A percentile compares a stretch with the other conserved stretches of the same genome.
Evolutionary conservation across 2,113 vertebrate genomes (phyloP).

Genomic region (Chitala chitala): DNA sequence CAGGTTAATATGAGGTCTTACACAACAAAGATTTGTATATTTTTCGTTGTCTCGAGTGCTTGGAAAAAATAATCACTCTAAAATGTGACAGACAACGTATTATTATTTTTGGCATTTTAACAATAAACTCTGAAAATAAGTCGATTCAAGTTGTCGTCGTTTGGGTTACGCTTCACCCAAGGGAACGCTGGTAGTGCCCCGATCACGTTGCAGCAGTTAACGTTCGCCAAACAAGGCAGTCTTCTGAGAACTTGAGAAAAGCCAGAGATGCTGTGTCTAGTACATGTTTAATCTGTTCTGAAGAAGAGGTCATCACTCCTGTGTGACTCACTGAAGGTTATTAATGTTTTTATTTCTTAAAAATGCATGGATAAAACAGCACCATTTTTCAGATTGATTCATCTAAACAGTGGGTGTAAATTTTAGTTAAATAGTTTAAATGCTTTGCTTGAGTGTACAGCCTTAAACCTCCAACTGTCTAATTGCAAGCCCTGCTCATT

Average conservation of each 20-base stretch:
- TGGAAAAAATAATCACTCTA: neutral
- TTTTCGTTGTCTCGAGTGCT: neutral
- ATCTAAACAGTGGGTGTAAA: no score
- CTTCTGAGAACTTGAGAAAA: neutral
- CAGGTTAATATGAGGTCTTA: neutral
- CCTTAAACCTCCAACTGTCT: neutral
- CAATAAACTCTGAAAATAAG: neutral
- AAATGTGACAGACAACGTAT: neutral
- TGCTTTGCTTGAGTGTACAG: no score
- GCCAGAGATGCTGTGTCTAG: neutral
- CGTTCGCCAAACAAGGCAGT: neutral
- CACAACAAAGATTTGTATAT: slow-evolving; percentile 11
- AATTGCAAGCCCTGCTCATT: neutral
- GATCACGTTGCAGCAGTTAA: neutral
- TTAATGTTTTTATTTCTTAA: no score
- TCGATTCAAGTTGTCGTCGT: neutral
- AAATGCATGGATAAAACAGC: no score
- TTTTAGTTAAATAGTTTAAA: no score
- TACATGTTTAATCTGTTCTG: neutral
- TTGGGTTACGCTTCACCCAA: neutral
- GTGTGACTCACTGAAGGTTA: neutral
- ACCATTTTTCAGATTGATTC: no score
- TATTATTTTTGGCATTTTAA: slow-evolving; percentile 3
- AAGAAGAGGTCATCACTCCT: neutral
- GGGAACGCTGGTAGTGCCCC: neutral